Percentiles rank a stretch among this genome's conserved stretches.
Conservation (phyloP, 1,140 invertebrate genomes). For the Leucophenga varia region DNA sequence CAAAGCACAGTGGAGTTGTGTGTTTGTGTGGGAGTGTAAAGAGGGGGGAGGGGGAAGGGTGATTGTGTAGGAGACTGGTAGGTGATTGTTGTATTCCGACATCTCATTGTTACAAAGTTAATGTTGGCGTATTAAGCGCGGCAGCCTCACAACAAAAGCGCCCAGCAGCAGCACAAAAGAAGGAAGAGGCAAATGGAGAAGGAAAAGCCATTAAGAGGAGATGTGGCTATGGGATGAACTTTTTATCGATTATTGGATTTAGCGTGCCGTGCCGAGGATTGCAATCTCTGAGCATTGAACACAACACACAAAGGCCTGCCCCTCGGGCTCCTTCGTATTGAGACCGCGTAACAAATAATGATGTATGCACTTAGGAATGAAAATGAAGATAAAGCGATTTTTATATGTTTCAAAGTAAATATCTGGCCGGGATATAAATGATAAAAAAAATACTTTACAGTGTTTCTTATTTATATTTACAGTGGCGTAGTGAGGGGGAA, state of each 20-base stretch:
- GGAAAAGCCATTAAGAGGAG: slow-evolving; percentile 10
- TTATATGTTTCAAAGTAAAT: too few relatives aligned
- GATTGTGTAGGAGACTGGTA: slow-evolving; percentile 28
- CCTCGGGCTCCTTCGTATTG: neutral
- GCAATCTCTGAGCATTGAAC: slow-evolving; percentile 14
- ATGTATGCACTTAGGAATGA: slow-evolving; percentile 14
- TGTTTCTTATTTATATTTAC: too few relatives aligned
- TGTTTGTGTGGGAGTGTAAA: too few relatives aligned
- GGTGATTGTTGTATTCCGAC: slow-evolving; percentile 51
- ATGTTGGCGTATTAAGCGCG: slow-evolving; percentile 53
- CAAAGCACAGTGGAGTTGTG: too few relatives aligned
- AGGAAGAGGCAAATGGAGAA: neutral
- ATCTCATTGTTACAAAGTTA: slow-evolving; percentile 54
- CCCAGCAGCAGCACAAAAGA: slow-evolving; percentile 1
- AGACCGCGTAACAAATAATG: slow-evolving; percentile 10
- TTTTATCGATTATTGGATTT: slow-evolving; percentile 51
- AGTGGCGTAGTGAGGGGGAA: too few relatives aligned
- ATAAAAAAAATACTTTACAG: too few relatives aligned
- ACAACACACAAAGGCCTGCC: slow-evolving; percentile 1
- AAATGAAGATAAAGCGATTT: too few relatives aligned
- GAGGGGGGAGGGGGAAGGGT: slow-evolving; percentile 8
- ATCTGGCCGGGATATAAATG: too few relatives aligned
- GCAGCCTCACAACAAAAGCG: slow-evolving; percentile 46
- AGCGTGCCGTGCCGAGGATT: neutral
- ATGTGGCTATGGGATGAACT: slow-evolving; percentile 15